Evolutionary conservation across 2,888 invertebrate species (phyloP), one percentile per base, ranked within the genome.

Genomic region (Drosophila ustulata): DNA sequence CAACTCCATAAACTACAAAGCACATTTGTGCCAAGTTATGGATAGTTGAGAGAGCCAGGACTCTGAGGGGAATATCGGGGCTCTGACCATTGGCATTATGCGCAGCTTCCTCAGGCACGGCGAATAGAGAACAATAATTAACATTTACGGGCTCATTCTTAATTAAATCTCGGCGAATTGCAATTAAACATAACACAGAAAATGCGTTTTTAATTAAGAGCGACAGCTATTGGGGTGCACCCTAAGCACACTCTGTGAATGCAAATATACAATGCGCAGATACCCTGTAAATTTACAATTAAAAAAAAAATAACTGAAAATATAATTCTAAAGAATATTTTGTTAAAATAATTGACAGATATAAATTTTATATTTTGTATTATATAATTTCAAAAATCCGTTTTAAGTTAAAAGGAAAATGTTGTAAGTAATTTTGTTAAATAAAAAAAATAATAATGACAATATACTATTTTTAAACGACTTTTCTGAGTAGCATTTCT

Each of bases 81-180:
- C 18, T 18, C 18, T 18, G 11, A 37, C n/a, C 3, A 37, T 6
- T 7, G 39, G 13, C 39, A 41, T 41, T 41, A 37, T 37, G 37
- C 37, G n/a, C 37, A 37, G n/a, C 11, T 37, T 37, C 37, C 11
- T 37, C n/a, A n/a, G 37, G 37, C 37, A 37, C 11, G 3, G 26
- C n/a, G 11, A 37, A n/a, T 37, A n/a, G 37, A 37, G 37, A n/a
- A 11, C 6, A 37, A 37, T 34, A 34, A 34, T 50, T 34, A 50
- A 34, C 50, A 25, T 50, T 34, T 50, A 25, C 32, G n/a, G n/a
- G 37, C 37, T 37, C 37, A 11, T 37, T 37, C 37, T n/a, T 37
- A 37, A 37, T 37, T 37, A 37, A 37, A 37, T 37, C 37, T 37
- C 37, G n/a, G n/a, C 37, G 37, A 37, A 37, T 37, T n/a, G 37